Base-by-base conservation (phyloP, 2,888 invertebrate species). In the Argynnis bischoffii region DNA sequence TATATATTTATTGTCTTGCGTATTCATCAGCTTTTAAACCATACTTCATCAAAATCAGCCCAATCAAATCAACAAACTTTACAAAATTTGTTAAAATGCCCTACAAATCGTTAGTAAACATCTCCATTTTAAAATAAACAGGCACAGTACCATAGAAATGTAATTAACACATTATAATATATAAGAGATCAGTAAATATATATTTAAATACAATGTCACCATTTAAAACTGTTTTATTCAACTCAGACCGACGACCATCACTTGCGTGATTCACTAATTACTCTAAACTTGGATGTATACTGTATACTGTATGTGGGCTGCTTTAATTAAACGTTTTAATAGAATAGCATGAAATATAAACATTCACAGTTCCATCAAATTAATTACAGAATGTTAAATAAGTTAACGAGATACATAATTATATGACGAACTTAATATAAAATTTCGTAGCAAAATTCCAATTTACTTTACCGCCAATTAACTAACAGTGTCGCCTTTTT, bases 181-280 rank as follows among this genome's bases (percentile, higher is more conserved):
- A 35, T 35, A 35, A 11, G 11, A 35, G 11, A 35, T 8, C 35
- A 35, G 50, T n/a, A 51, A 51, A 57, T 63, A 68, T n/a, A 55
- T 55, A 57, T 21, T 60, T 60, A 26, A 48, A 41, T 55, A 26
- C 64, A 61, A 66, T 57, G 68, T 55, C 66, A 56, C 51, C 74
- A 75, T 77, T 76, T 76, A 72, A 61, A 67, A 75, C 74, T 70
- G 70, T 35, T 55, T 41, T 74, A 75, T 74, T 73, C 47, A 70
- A 63, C 73, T 50, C 59, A 64, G 56, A 46, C 16, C 60, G 57
- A 50, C 48, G 41, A 54, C 54, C 18, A 60, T 72, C 67, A 74
- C 75, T 77, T 77, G 72, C 67, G 69, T 75, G 72, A 75, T 72
- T 79, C 77, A 76, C 70, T 72, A 73, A 77, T 76, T 67, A 47